phyloP scores from a whole-genome alignment of 1,140 invertebrate genomes.

The Hyposmocoma kahamanoa region DNA sequence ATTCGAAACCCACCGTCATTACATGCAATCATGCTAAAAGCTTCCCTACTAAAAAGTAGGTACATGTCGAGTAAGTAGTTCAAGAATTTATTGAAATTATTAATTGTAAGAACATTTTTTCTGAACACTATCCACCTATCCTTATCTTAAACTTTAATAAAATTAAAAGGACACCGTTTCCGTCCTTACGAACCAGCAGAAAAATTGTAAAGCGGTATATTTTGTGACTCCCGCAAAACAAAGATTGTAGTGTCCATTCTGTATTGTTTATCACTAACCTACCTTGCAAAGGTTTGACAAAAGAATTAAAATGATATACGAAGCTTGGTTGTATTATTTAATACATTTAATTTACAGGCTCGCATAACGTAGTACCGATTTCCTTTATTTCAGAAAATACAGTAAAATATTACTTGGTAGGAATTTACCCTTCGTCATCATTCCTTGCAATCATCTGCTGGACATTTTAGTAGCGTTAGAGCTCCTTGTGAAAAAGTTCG shows the following conservation, averaged over 20 bases:
- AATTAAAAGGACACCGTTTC: conserved; percentile 53
- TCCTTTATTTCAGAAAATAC: no score
- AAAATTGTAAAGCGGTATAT: conserved; percentile 26
- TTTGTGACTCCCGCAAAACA: conserved; percentile 38
- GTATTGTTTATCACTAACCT: conserved; percentile 53
- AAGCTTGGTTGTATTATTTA: conserved; percentile 8
- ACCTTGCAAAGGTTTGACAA: conserved; percentile 65
- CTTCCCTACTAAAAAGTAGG: conserved; percentile 57
- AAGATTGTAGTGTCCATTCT: conserved; percentile 58
- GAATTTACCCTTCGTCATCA: no score
- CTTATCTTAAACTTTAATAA: conserved; percentile 39
- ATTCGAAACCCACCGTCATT: conserved; percentile 36
- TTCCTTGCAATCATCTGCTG: no score
- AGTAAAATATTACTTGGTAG: no score
- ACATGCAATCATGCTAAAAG: conserved; percentile 61
- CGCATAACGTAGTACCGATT: no score
- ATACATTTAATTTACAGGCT: no score
- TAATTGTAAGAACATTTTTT: conserved; percentile 62
- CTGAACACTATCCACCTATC: conserved; percentile 53
- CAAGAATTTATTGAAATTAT: conserved; percentile 57
- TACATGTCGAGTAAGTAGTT: conserved; percentile 56
- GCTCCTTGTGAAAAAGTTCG: no score
- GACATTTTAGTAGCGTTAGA: no score
- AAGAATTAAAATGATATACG: conserved; percentile 54
- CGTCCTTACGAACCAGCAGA: conserved; percentile 50